Base-by-base conservation (phyloP, 2,113 vertebrate species). In the Colistium nudipinnis region DNA sequence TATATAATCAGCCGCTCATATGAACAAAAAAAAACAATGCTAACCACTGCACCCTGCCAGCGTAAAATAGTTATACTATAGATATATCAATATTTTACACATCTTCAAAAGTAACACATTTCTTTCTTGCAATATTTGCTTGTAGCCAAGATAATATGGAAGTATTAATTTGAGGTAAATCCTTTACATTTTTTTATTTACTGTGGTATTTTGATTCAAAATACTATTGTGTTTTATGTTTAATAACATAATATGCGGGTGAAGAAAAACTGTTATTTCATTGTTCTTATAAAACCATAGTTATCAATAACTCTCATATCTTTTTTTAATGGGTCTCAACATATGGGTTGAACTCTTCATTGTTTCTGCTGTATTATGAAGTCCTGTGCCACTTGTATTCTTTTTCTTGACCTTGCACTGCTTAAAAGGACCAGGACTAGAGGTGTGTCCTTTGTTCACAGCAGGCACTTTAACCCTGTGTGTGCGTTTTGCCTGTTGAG, bases 391-490 rank as follows among this genome's bases (percentile, higher is more conserved):
- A 44, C 59, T 3, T 41, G 2, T 4, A 2, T 4, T 1, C 17
- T 16, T 57, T 61, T 31, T 30, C 20, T 16, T 52, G 19, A 1
- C 4, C 7, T 53, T 55, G 30, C 33, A 38, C 19, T 56, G 16
- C 0, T 44, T 20, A 19, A 39, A 1, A 41, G 35, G 9, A 1
- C 14, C 7, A 1, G 56, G 16, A 52, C 28, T 13, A n/a, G 7
- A 53, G 14, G 4, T 20, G 24, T 52, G 55, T 53, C 49, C 27
- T 47, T 41, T 53, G 19, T 25, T 43, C 3, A 7, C 25, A 68
- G 41, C n/a, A 56, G 61, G 55, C 65, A 63, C 24, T 74, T 76
- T 33, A 55, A 49, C 36, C 30, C 27, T 17, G 13, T 11, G 20
- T 31, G 22, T 31, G 22, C 13, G 43, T 53, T 60, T 36, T 17